Base-by-base conservation (phyloP, 2,888 invertebrate genomes). In the Protophormia terraenovae region DNA sequence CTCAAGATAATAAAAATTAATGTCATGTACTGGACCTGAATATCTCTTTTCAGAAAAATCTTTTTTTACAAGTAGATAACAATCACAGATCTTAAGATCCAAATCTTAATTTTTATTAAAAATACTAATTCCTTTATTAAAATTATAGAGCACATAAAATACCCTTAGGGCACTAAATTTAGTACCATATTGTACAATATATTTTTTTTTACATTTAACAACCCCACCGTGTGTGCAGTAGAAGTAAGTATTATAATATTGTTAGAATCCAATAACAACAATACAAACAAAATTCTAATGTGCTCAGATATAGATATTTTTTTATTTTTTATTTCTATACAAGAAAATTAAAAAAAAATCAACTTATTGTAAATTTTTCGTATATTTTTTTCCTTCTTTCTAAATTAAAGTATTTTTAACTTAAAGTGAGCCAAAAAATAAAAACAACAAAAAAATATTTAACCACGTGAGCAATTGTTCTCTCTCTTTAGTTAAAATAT, bases 401-500 rank as follows among this genome's bases (percentile, higher is more conserved):
- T 16, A 62, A 77, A 80, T 58, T 78, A 50, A 84, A 72, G 64
- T 85, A 85, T 82, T 82, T 85, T 85, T 85, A 85, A 79, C 85
- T 82, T 82, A 29, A 71, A 47, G 47, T 69, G 47, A 77, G 71
- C 24, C 62, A 75, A 82, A 64, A 77, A 41, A 29, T 58, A 64
- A 66, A n/a, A 60, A 16, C 32, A 47, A 41, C 41, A 78, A 24
- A 72, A 27, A 71, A 35, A 10, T 50, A 62, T 64, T 75, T 72
- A 82, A 85, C 85, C 85, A 85, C 85, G 85, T 85, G 85, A 85
- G 85, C 82, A 64, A 14, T 69, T 75, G 22, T 14, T 19, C 53
- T 71, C 78, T 41, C 27, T 67, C 41, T 50, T 16, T 53, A 12
- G 3, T 79, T 64, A 47, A 32, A 27, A 35, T 80, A 47, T 67